Percentiles rank a stretch among this genome's conserved stretches.
Conservation (phyloP, 2,113 vertebrate genomes). For the Amphiprion percula region DNA sequence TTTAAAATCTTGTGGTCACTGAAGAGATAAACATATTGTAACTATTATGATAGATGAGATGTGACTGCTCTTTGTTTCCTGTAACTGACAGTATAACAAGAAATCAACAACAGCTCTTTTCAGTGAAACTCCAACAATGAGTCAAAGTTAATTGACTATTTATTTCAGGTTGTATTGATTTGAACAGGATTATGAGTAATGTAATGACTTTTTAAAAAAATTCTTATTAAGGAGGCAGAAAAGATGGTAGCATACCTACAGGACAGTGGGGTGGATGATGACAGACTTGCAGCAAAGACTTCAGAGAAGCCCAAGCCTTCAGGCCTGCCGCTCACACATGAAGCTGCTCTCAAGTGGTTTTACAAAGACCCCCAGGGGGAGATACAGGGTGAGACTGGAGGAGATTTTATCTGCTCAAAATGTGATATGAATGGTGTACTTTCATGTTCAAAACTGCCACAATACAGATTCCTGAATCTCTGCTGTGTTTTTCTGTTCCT, state of each 20-base stretch:
- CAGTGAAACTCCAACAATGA: neutral
- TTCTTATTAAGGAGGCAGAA: conserved; percentile 91
- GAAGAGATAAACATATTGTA: neutral
- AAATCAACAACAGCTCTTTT: neutral
- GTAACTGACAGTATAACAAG: neutral
- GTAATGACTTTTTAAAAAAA: neutral
- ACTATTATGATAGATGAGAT: neutral
- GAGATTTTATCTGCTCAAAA: neutral
- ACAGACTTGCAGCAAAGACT: conserved; percentile 90
- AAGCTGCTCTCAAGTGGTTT: conserved; percentile 98
- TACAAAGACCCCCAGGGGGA: conserved; percentile 99
- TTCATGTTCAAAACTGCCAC: neutral
- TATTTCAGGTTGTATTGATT: neutral
- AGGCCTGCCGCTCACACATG: conserved; percentile 89
- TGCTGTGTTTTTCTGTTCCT: conserved; percentile 22
- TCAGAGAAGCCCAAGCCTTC: conserved; percentile 90
- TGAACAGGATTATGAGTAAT: neutral
- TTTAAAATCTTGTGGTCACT: neutral
- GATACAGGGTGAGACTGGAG: conserved; percentile 91
- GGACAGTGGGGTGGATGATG: conserved; percentile 93
- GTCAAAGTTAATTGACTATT: neutral
- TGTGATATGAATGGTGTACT: neutral
- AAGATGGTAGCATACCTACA: conserved; percentile 99
- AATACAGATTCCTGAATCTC: neutral
- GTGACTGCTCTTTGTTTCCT: neutral